Percentiles rank a stretch among this genome's conserved stretches.
Conservation (phyloP, 2,113 vertebrate species). For the Macroglossus sobrinus region DNA sequence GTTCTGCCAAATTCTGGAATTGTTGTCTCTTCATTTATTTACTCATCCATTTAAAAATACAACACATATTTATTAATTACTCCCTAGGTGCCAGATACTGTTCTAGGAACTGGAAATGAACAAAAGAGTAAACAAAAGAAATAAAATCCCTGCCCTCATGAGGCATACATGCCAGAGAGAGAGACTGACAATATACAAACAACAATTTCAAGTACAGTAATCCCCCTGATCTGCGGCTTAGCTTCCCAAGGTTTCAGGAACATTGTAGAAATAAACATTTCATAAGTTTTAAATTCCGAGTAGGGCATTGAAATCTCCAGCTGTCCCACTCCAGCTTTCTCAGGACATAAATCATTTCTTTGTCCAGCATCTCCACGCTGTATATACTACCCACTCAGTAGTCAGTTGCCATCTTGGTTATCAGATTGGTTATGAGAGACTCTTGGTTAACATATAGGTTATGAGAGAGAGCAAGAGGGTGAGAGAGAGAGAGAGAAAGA, state of each 20-base stretch:
- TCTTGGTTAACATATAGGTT: background rate
- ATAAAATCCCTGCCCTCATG: background rate
- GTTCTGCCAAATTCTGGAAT: background rate
- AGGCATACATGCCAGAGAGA: background rate
- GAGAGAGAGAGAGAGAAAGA: too few relatives aligned
- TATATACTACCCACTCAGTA: background rate
- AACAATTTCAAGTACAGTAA: background rate
- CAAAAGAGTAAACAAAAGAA: background rate
- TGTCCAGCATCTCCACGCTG: background rate
- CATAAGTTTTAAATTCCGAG: background rate
- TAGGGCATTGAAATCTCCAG: background rate
- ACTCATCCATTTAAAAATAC: background rate
- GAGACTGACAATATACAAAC: background rate
- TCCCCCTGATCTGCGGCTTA: background rate
- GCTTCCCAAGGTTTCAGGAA: background rate
- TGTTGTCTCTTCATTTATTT: background rate
- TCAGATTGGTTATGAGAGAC: too few relatives aligned
- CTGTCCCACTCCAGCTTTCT: background rate
- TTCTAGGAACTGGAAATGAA: background rate
- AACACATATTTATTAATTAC: background rate
- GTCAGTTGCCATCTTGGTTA: background rate
- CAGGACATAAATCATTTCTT: background rate
- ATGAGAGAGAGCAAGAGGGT: too few relatives aligned
- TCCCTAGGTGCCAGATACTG: background rate
- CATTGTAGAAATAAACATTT: background rate